Evolutionary conservation across 2,113 vertebrate genomes (phyloP).

Genomic region (Euleptes europaea): DNA sequence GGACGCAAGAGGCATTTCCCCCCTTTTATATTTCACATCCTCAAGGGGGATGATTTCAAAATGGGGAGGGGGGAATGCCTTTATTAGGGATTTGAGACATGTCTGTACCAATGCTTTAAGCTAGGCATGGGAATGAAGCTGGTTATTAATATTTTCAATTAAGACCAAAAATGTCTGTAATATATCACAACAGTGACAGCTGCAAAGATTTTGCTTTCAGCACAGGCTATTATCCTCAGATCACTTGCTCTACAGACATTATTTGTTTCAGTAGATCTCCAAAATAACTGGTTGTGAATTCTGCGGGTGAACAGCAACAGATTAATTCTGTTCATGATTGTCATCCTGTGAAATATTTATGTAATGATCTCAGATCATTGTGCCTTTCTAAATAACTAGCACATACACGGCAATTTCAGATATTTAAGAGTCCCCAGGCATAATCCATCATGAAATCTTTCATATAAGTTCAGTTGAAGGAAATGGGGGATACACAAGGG

Average conservation of each 20-base stretch:
- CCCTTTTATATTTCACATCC: background rate
- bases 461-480: background rate
- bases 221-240: background rate
- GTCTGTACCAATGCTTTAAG: constrained; percentile 10
- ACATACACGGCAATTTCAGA: background rate
- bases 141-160: constrained; percentile 26
- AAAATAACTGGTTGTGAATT: background rate
- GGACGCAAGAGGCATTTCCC: no score
- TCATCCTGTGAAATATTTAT: background rate
- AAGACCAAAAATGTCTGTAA: constrained; percentile 6
- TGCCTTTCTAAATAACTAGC: background rate
- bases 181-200: background rate
- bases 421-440: constrained; percentile 3
- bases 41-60: background rate
- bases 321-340: background rate
- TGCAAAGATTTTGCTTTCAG: background rate
- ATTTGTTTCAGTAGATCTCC: background rate
- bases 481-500: background rate
- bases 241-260: background rate
- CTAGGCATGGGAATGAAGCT: constrained; percentile 13
- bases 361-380: background rate
- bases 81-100: constrained; percentile 32
- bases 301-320: background rate
- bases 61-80: background rate
- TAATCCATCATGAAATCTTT: background rate